These are phyloP conservation scores for Cetoscarus ocellatus DNA, from an alignment of 2,797 vertebrate species.

Conservation along the genomic window DNA sequence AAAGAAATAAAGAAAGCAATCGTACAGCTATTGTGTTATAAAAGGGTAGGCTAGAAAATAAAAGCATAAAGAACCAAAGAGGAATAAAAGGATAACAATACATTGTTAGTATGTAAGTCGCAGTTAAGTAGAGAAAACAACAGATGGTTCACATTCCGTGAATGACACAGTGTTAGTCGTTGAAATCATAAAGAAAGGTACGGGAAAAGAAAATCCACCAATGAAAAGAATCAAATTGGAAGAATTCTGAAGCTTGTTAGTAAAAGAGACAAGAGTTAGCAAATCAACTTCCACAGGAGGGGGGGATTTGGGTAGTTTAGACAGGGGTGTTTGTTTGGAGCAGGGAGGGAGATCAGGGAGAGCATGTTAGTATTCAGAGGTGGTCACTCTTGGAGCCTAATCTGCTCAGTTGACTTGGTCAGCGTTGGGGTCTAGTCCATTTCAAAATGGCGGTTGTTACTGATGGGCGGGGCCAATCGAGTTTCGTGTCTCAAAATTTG, in stretches of 20 bases:
- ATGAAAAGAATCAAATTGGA: slow-evolving; percentile 81
- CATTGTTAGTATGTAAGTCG: slow-evolving; percentile 90
- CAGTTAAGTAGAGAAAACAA: slow-evolving; percentile 88
- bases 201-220: slow-evolving; percentile 77
- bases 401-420: slow-evolving; percentile 53
- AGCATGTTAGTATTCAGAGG: slow-evolving; percentile 60
- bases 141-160: slow-evolving; percentile 91
- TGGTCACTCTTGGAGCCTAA: slow-evolving; percentile 69
- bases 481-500: slow-evolving; percentile 46
- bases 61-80: slow-evolving; percentile 51
- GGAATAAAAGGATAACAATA: slow-evolving; percentile 79
- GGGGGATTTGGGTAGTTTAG: slow-evolving; percentile 58
- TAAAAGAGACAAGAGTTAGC: slow-evolving; percentile 89
- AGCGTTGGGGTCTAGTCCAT: slow-evolving; percentile 29
- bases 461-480: slow-evolving; percentile 52
- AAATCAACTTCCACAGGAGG: slow-evolving; percentile 78
- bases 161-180: slow-evolving; percentile 93
- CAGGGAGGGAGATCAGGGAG: slow-evolving; percentile 50
- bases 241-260: slow-evolving; percentile 86
- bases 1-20: slow-evolving; percentile 82
- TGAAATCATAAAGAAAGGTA: slow-evolving; percentile 77
- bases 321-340: slow-evolving; percentile 55
- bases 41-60: slow-evolving; percentile 67
- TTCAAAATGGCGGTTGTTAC: slow-evolving; percentile 39
- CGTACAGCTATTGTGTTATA: slow-evolving; percentile 59